A percentile compares a stretch with the other conserved stretches of the same genome.
Evolutionary conservation across 2,113 vertebrate genomes (phyloP).

Genomic region (Oncorhynchus mykiss): DNA sequence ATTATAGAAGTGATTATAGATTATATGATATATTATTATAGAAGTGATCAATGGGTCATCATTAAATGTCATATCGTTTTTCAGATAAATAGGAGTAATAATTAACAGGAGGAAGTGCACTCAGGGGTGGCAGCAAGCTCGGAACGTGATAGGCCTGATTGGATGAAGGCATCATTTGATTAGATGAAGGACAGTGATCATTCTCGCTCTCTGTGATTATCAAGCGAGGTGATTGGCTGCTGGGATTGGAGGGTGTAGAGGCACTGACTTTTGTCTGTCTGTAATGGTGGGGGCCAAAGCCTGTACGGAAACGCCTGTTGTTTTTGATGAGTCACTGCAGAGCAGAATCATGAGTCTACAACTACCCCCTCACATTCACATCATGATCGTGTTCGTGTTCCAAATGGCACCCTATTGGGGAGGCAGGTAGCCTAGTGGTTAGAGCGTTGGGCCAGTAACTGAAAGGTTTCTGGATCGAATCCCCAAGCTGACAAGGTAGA

Average conservation of each 20-base stretch:
- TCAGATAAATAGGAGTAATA: background rate
- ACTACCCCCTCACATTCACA: background rate
- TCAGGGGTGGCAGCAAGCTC: background rate
- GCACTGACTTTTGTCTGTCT: conserved; percentile 69
- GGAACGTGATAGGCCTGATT: background rate
- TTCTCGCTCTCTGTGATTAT: conserved; percentile 18
- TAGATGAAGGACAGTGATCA: background rate
- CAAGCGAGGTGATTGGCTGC: conserved; percentile 44
- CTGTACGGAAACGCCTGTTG: conserved; percentile 54
- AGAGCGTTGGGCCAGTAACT: too few species aligned
- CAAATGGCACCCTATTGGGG: too few species aligned
- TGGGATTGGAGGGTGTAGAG: conserved; percentile 14
- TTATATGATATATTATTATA: background rate
- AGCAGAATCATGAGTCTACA: conserved; percentile 39
- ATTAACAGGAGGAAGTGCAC: background rate
- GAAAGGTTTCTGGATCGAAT: too few species aligned
- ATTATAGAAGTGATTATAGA: background rate
- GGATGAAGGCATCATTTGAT: background rate
- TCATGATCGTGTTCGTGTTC: too few species aligned
- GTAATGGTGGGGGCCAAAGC: conserved; percentile 60
- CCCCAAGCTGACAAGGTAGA: too few species aligned
- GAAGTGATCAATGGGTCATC: too few species aligned
- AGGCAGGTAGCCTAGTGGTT: too few species aligned
- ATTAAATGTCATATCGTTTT: background rate
- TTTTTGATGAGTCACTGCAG: conserved; percentile 60